These are phyloP conservation scores for Eulimnadia texana DNA, from an alignment of 1,140 invertebrate genomes.

Conservation along the genomic window DNA sequence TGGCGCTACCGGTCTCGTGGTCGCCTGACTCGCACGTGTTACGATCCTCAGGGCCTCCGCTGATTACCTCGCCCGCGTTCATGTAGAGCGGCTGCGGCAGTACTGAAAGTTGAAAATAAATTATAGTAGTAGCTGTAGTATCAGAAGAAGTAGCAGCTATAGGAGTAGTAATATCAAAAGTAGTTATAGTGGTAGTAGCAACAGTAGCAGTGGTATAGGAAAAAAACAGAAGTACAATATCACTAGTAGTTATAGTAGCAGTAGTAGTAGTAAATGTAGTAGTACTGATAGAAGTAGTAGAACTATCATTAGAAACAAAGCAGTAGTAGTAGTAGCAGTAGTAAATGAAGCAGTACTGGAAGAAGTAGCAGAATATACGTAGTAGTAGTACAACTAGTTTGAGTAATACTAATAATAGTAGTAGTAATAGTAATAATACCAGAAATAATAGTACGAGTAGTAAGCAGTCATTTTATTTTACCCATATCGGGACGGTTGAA, in stretches of 20 bases:
- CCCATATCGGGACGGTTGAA: slow-evolving; percentile 26
- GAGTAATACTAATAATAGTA: neutral
- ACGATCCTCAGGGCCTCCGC: neutral
- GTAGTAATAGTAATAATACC: neutral
- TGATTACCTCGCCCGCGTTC: slow-evolving; percentile 62
- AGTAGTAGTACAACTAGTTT: too few relatives aligned
- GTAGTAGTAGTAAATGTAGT: too few relatives aligned
- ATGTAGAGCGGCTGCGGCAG: slow-evolving; percentile 68
- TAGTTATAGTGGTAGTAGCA: too few relatives aligned
- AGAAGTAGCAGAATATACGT: neutral
- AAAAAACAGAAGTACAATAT: too few relatives aligned
- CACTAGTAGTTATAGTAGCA: neutral
- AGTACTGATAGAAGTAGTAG: neutral
- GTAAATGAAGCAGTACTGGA: neutral
- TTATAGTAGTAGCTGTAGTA: neutral
- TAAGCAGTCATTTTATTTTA: slow-evolving; percentile 20
- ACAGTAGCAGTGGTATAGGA: neutral
- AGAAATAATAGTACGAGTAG: neutral
- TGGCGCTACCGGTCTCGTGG: slow-evolving; percentile 43
- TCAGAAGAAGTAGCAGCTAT: too few relatives aligned
- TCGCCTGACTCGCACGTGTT: slow-evolving; percentile 5
- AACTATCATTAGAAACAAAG: neutral
- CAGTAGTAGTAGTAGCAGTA: too few relatives aligned
- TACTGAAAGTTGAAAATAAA: slow-evolving; percentile 25
- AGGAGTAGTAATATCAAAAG: neutral